Evolutionary conservation across 2,888 invertebrate genomes (phyloP), one percentile per base, ranked within the genome.

Genomic region (Aplocera efformata): DNA sequence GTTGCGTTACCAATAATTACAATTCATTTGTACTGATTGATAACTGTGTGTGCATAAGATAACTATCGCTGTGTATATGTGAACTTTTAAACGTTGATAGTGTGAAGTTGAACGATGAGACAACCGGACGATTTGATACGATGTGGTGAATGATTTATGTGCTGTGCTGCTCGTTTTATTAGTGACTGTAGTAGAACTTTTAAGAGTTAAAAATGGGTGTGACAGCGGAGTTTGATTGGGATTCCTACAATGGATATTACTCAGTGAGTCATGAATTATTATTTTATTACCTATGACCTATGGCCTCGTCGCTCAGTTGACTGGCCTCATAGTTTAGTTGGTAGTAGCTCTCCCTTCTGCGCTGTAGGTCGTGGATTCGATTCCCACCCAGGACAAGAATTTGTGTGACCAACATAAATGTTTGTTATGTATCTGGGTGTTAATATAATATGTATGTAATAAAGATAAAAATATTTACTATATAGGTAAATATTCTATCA

Each of bases 41-140:
- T 72, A 75, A 73, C 60, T 72, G 78, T 80, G 85, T 83, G 53
- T 84, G 85, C 57, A 75, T 75, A 50, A 84, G 85, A 85, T 86
- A 86, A 25, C 13, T 7, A 24, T 9, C 76, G 63, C 51, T 60
- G 60, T 68, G 56, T 62, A 63, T 63, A 56, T 60, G 57, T 60
- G 48, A 58, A 42, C 32, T 50, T 56, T 58, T 47, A 58, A 56
- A 65, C 64, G 63, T 56, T 49, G 59, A 55, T 67, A 62, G 62
- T 65, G 54, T 42, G 31, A 55, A 58, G 49, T 45, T 48, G 40
- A 57, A 53, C 48, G 58, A 67, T 65, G 67, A 58, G 53, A 32
- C 25, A 32, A 29, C 53, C 50, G 50, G 58, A 60, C 58, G 58
- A 29, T 32, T 29, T 26, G 17, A 43, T 67, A 56, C 39, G 49